These are phyloP conservation scores for Hesperia comma DNA, from an alignment of 2,888 invertebrate genomes.

Conservation along the genomic window DNA sequence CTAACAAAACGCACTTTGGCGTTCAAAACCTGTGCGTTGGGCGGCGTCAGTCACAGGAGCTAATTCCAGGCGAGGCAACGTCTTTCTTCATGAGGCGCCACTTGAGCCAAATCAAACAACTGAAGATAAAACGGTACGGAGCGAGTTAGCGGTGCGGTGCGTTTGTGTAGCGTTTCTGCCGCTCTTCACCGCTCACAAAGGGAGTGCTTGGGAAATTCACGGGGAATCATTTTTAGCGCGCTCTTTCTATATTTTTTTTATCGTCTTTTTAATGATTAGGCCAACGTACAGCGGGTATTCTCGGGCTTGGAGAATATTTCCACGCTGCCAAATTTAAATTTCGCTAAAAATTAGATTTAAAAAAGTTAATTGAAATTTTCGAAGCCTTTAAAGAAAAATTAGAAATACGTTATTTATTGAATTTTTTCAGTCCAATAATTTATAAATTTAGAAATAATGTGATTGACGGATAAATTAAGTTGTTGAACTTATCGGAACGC, in stretches of 20 bases:
- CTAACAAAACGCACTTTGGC: constrained; percentile 8
- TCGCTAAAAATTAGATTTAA: no score
- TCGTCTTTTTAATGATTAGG: no score
- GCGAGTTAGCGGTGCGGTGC: background rate
- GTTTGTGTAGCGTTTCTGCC: background rate
- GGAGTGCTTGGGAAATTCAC: background rate
- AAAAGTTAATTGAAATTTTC: no score
- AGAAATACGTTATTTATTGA: no score
- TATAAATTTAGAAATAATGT: no score
- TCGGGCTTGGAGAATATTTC: no score
- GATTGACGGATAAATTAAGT: no score
- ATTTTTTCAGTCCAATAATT: no score
- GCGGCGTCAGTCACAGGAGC: constrained; percentile 7
- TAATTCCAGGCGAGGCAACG: background rate
- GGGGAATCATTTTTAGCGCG: background rate
- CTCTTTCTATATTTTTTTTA: background rate
- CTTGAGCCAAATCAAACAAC: constrained; percentile 15
- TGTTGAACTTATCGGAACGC: no score
- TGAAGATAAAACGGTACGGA: background rate
- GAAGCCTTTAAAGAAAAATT: no score
- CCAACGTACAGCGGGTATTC: no score
- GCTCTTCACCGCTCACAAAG: background rate
- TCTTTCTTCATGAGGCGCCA: background rate
- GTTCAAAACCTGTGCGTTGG: background rate
- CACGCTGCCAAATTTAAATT: no score